phyloP scores from a whole-genome alignment of 1,140 invertebrate species.

The Procambarus virginalis region DNA sequence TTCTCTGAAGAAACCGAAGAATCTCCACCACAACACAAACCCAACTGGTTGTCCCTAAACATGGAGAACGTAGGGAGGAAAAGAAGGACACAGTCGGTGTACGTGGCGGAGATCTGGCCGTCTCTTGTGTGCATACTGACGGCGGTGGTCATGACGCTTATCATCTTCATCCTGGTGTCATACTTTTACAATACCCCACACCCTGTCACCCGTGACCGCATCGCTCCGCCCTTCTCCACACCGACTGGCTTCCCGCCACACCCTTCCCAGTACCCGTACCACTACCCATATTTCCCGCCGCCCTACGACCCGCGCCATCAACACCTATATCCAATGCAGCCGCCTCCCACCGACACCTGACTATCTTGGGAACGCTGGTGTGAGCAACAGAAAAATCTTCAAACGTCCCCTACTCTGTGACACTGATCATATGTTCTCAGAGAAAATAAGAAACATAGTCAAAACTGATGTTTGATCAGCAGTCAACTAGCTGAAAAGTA shows the following conservation, averaged over 20 bases:
- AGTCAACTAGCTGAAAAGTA: too few relatives aligned
- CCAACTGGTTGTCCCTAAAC: constrained; percentile 55
- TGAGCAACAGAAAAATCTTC: background rate
- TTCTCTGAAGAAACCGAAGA: constrained; percentile 1
- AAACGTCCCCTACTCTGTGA: too few relatives aligned
- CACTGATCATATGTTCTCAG: too few relatives aligned
- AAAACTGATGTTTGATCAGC: too few relatives aligned
- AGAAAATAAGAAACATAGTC: too few relatives aligned
- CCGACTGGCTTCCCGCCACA: constrained; percentile 2
- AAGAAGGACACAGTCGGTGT: constrained; percentile 8
- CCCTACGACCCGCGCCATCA: constrained; percentile 38
- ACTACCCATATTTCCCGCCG: constrained; percentile 28
- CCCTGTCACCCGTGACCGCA: constrained; percentile 27
- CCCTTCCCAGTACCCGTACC: constrained; percentile 30
- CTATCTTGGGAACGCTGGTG: constrained; percentile 43
- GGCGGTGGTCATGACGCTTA: constrained; percentile 38
- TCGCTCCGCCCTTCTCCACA: background rate
- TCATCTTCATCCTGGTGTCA: constrained; percentile 43
- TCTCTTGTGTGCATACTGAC: constrained; percentile 57
- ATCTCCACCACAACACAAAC: constrained; percentile 15
- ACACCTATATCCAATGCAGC: background rate
- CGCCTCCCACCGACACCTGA: constrained; percentile 35
- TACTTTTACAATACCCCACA: constrained; percentile 43
- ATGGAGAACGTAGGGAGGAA: constrained; percentile 14
- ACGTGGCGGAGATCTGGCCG: constrained; percentile 57